These are phyloP conservation scores for Lampropteryx suffumata DNA, from an alignment of 2,888 invertebrate species.

Conservation along the genomic window DNA sequence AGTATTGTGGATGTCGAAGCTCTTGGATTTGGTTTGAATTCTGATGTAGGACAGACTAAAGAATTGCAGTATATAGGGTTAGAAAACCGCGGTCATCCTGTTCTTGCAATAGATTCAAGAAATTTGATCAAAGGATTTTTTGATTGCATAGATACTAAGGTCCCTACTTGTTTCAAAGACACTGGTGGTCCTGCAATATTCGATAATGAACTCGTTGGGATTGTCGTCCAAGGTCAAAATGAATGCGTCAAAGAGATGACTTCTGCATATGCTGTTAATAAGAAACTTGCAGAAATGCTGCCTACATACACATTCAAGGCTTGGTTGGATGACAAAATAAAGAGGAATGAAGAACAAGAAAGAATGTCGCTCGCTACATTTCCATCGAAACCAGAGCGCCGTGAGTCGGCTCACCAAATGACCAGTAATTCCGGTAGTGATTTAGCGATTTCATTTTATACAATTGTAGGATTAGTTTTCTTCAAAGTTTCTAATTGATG, in stretches of 20 bases:
- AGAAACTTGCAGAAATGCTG: slow-evolving; percentile 57
- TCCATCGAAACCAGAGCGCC: slow-evolving; percentile 48
- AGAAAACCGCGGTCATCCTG: slow-evolving; percentile 47
- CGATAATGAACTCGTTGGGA: slow-evolving; percentile 64
- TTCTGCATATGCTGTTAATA: slow-evolving; percentile 59
- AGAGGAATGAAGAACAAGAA: slow-evolving; percentile 56
- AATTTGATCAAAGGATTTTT: slow-evolving; percentile 45
- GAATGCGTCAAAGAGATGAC: slow-evolving; percentile 65
- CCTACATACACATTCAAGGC: slow-evolving; percentile 64
- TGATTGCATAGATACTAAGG: slow-evolving; percentile 71
- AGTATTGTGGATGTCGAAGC: slow-evolving; percentile 56
- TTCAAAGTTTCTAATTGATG: slow-evolving; percentile 1
- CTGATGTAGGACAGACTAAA: slow-evolving; percentile 55
- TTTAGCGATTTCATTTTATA: not conserved
- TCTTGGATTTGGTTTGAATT: slow-evolving; percentile 69
- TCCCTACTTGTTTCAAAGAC: slow-evolving; percentile 69
- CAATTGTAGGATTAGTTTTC: slow-evolving; percentile 6
- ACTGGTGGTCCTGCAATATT: slow-evolving; percentile 65
- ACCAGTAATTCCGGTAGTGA: not conserved
- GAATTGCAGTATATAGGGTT: slow-evolving; percentile 66
- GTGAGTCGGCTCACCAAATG: not conserved
- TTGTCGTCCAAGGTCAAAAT: slow-evolving; percentile 57
- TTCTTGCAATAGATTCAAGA: slow-evolving; percentile 14
- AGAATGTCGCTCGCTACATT: slow-evolving; percentile 44
- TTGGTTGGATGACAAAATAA: slow-evolving; percentile 68